Base-by-base conservation (phyloP, 2,113 vertebrate species). In the Dasypus novemcinctus region DNA sequence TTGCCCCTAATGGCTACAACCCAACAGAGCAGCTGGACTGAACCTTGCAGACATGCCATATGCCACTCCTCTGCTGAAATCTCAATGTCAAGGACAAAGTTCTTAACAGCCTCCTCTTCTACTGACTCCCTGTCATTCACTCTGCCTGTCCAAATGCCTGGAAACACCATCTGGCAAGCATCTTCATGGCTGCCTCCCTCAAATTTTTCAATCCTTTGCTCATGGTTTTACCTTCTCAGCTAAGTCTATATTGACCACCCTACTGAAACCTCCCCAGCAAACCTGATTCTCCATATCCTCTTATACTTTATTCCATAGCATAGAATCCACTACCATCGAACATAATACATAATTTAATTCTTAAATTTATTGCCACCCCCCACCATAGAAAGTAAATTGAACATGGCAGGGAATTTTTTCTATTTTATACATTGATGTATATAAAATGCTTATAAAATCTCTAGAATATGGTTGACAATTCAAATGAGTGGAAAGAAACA, bases 381-480 rank as follows among this genome's bases (percentile, higher is more conserved):
- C 18, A 57, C 13, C 15, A 54, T 0, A 78, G 80, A 69, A 69
- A 17, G n/a, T 69, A 15, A 63, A 41, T 23, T 5, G 29, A 7
- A 29, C 7, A 3, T 33, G 71, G 3, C 29, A 83, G 27, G 20
- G 25, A 78, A 8, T n/a, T 69, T 68, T 14, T 2, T n/a, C n/a
- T 17, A 0, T 20, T 20, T 57, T 25, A 25, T 69, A 41, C 49
- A 4, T 1, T 2, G 15, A 3, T n/a, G 27, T 1, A 9, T 17
- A 21, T 6, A 17, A 21, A n/a, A 18, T 4, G 14, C 33, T 71
- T 17, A 23, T 27, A 52, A 14, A 54, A 38, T 3, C 15, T 10
- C 27, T 49, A 27, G 43, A 2, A 25, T 14, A 1, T 21, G n/a
- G 1, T n/a, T 5, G 29, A n/a, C 33, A 11, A 11, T 68, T 75